Conservation (phyloP, 2,888 invertebrate species). For the Allophyes oxyacanthae region DNA sequence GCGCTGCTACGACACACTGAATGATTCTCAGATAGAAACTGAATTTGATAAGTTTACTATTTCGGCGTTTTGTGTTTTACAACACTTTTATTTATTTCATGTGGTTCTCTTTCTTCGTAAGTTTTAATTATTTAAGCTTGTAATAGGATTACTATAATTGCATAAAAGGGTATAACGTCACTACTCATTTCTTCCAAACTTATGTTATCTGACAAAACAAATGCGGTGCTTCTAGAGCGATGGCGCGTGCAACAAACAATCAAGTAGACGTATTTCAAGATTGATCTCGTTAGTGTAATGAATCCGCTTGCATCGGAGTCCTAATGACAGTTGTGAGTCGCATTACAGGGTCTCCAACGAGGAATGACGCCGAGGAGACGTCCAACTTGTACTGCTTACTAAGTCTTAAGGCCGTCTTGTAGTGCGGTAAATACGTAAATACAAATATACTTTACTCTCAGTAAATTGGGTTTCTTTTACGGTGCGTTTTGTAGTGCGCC, state of each 20-base stretch:
- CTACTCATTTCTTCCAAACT: neutral
- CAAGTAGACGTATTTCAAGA: constrained; percentile 30
- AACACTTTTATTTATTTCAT: constrained; percentile 22
- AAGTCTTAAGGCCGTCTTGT: constrained; percentile 11
- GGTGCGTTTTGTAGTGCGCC: no score
- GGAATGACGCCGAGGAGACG: neutral
- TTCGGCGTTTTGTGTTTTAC: constrained; percentile 15
- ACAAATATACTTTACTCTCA: no score
- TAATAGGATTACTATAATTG: constrained; percentile 11
- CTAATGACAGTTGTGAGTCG: constrained; percentile 46
- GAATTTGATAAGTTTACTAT: constrained; percentile 35
- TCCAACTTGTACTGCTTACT: constrained; percentile 12
- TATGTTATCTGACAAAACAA: constrained; percentile 11
- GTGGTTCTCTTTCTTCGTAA: constrained; percentile 24
- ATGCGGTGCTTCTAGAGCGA: constrained; percentile 5
- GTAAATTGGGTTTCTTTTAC: no score
- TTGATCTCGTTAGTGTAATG: constrained; percentile 55
- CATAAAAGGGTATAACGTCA: constrained; percentile 1
- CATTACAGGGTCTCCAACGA: constrained; percentile 8
- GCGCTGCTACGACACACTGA: constrained; percentile 15
- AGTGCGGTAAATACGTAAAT: no score
- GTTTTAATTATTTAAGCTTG: constrained; percentile 26
- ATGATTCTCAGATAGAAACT: constrained; percentile 33
- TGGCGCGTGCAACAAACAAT: constrained; percentile 27
- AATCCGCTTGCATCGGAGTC: constrained; percentile 44